Conservation (phyloP, 2,888 invertebrate genomes). For the Meliscaeva auricollis region DNA sequence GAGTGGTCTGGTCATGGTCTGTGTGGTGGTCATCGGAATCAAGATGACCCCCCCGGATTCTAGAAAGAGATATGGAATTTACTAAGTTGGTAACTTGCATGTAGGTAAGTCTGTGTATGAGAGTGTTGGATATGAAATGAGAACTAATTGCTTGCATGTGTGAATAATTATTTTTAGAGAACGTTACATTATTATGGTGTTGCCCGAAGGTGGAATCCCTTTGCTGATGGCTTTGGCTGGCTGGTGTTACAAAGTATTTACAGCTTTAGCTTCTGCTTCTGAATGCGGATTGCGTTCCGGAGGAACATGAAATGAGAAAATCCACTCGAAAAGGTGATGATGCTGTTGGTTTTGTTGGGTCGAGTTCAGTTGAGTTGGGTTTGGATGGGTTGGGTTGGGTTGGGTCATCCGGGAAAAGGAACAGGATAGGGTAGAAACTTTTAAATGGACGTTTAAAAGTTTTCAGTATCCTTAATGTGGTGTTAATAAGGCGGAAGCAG, state of each 20-base stretch:
- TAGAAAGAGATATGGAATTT: constrained; percentile 11
- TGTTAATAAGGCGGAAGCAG: constrained; percentile 72
- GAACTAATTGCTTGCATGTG: constrained; percentile 75
- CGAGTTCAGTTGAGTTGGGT: constrained; percentile 4
- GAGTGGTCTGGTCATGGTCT: constrained; percentile 57
- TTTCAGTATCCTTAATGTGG: constrained; percentile 62
- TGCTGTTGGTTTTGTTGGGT: neutral
- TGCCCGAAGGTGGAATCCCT: constrained; percentile 67
- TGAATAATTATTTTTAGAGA: constrained; percentile 75
- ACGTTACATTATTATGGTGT: constrained; percentile 64
- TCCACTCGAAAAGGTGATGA: constrained; percentile 41
- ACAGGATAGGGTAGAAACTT: neutral
- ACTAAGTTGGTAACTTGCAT: neutral
- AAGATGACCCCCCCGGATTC: constrained; percentile 60
- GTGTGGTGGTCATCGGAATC: constrained; percentile 59
- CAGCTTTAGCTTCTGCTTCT: constrained; percentile 44
- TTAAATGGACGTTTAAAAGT: constrained; percentile 71
- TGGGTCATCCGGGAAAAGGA: constrained; percentile 1
- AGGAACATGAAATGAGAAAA: constrained; percentile 25
- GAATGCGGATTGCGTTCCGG: constrained; percentile 26
- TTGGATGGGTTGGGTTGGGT: constrained; percentile 6
- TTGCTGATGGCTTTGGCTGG: constrained; percentile 23
- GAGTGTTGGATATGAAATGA: constrained; percentile 61
- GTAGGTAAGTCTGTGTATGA: neutral
- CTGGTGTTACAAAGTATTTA: constrained; percentile 47